Percentiles rank a stretch among this genome's conserved stretches.
These are phyloP conservation scores for Callinectes sapidus DNA, from an alignment of 2,888 invertebrate genomes.

Conservation along the genomic window DNA sequence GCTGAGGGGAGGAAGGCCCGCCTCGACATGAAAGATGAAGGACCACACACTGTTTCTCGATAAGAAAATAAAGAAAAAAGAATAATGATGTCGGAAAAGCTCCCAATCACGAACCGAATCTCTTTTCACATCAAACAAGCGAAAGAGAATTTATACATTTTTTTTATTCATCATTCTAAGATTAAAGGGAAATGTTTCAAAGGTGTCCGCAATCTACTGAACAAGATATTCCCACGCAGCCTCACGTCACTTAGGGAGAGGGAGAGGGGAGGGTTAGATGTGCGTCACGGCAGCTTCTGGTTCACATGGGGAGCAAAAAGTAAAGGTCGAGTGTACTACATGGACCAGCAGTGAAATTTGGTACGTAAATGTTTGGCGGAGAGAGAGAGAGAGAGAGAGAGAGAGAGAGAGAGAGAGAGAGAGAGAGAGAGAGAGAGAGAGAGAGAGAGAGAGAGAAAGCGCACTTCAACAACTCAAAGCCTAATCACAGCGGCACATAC, in stretches of 20 bases:
- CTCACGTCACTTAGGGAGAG: not conserved
- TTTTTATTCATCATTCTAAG: not conserved
- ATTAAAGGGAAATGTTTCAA: not conserved
- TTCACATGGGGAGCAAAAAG: not conserved
- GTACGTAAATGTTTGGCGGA: not conserved
- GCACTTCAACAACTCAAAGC: not conserved
- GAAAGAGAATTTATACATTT: not conserved
- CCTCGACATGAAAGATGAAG: not conserved
- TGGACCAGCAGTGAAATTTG: not conserved
- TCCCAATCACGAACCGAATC: not conserved
- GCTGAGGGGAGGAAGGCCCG: not conserved
- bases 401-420: constrained; percentile 41
- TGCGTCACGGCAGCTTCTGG: too few relatives aligned
- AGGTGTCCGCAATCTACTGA: not conserved
- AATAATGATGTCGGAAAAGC: not conserved
- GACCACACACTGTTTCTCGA: not conserved
- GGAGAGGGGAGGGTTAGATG: not conserved
- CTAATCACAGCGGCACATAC: not conserved
- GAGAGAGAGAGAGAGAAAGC: not conserved
- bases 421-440: constrained; percentile 20
- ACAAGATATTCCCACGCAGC: not conserved
- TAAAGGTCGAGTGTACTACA: not conserved
- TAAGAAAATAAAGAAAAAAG: not conserved
- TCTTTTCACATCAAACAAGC: not conserved
- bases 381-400: not conserved